Base-by-base conservation (phyloP, 2,113 vertebrate genomes). In the Hemicordylus capensis region DNA sequence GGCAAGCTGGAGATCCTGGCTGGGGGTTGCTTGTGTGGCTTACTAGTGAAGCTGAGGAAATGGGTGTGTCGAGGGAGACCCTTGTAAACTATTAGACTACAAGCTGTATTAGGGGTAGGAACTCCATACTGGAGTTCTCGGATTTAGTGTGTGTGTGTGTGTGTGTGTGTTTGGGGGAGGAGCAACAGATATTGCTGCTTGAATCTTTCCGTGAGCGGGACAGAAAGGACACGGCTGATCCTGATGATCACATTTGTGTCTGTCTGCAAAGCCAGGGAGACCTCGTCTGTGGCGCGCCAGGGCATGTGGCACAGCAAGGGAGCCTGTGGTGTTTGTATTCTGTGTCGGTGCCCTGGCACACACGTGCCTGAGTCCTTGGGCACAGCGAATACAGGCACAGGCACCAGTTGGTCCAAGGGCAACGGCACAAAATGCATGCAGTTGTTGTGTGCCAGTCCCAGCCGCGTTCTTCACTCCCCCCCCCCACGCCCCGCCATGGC, bases 391-490 rank as follows among this genome's bases (percentile, higher is more conserved):
- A 1, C 9, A 6, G 56, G 6, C 4, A 39, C 8, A 20, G 24
- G 48, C 17, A 34, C 17, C n/a, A 34, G 17, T n/a, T 17, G 44
- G 31, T 6, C 3, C 4, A 5, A 2, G 19, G 11, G 19, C 14
- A 48, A 31, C 26, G 17, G 12, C 76, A 17, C 22, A 8, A 26
- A 26, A 28, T 17, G 59, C 20, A 37, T 69, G 51, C 22, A 14
- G 64, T 37, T 72, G 66, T 70, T 54, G 56, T 51, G 42, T 76
- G 80, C 14, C 67, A 59, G 72, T 28, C 61, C 72, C 80, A 46
- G 78, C 69, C 54, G 34, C 9, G 20, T 74, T 77, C 58, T 72
- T 72, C 19, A 22, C 80, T 77, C 59, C 34, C 58, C 54, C 46
- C n/a, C 48, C 22, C n/a, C 11, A 24, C 74, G 28, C 9, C 76